Conservation (phyloP, 2,797 vertebrate species). For the Pygocentrus nattereri region DNA sequence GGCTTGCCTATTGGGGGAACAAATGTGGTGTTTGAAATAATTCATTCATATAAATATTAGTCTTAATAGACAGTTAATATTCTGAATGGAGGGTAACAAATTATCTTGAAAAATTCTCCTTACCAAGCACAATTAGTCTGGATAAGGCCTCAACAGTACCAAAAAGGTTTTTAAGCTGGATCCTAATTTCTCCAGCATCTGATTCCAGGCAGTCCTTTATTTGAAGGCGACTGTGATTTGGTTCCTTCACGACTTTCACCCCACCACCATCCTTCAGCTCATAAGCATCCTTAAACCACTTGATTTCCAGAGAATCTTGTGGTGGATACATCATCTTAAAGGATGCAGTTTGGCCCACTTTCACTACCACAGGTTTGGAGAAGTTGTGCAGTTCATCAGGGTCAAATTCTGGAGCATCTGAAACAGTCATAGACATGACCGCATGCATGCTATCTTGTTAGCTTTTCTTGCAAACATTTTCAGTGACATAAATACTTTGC, state of each 20-base stretch:
- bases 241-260: constrained; percentile 76
- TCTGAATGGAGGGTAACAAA: neutral
- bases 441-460: neutral
- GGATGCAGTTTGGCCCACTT: constrained; percentile 79
- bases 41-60: no score
- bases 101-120: constrained; percentile 20
- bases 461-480: no score
- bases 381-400: constrained; percentile 79
- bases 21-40: constrained; percentile 9
- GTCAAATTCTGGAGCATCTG: constrained; percentile 82
- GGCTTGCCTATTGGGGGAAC: constrained; percentile 79
- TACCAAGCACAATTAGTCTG: constrained; percentile 82
- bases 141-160: constrained; percentile 77
- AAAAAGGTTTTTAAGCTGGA: constrained; percentile 83
- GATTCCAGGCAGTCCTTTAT: constrained; percentile 79
- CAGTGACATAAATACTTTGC: no score
- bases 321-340: constrained; percentile 84
- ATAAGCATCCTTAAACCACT: constrained; percentile 81
- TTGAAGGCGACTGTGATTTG: constrained; percentile 78
- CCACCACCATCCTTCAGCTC: constrained; percentile 76
- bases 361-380: constrained; percentile 79
- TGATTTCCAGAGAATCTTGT: constrained; percentile 76
- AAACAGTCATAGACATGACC: neutral
- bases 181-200: constrained; percentile 84
- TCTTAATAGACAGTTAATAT: neutral